Percentiles rank a stretch among this genome's conserved stretches.
phyloP scores from a whole-genome alignment of 2,888 invertebrate species.

The Pomacea canaliculata region DNA sequence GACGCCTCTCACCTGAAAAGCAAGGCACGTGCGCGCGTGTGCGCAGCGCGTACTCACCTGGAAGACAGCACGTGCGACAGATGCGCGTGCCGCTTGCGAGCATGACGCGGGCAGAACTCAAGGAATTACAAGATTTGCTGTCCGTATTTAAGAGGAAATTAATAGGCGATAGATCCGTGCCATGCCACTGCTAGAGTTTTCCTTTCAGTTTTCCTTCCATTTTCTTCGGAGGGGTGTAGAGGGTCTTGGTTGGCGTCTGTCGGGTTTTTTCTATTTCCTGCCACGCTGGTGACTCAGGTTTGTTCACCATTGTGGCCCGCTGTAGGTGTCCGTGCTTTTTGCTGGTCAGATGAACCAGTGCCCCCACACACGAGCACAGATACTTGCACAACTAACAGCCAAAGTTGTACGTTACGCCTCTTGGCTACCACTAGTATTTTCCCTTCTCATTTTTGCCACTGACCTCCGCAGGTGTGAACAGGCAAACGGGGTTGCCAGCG shows the following conservation, averaged over 20 bases:
- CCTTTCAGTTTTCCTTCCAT: conserved; percentile 4
- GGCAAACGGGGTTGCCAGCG: too few relatives aligned
- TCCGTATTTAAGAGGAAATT: conserved; percentile 26
- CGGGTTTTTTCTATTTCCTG: conserved; percentile 15
- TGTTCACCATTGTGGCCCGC: not conserved
- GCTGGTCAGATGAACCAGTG: not conserved
- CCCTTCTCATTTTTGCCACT: too few relatives aligned
- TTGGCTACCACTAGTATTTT: too few relatives aligned
- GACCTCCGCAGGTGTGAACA: too few relatives aligned
- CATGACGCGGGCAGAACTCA: conserved; percentile 10
- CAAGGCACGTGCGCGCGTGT: conserved; percentile 4
- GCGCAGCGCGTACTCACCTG: conserved; percentile 24
- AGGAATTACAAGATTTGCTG: conserved; percentile 25
- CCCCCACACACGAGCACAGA: conserved; percentile 1
- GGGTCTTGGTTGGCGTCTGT: not conserved
- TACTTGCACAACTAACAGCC: not conserved
- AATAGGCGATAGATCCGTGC: conserved; percentile 24
- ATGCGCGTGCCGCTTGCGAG: conserved; percentile 18
- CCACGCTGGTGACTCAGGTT: not conserved
- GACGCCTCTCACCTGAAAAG: conserved; percentile 14
- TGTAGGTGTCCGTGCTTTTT: not conserved
- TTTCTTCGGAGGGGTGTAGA: not conserved
- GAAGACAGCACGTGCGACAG: conserved; percentile 17
- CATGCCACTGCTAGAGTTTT: not conserved
- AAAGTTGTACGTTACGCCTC: too few relatives aligned